These are phyloP conservation scores for Mus spretus DNA, from an alignment of 2,797 vertebrate species.

Conservation along the genomic window DNA sequence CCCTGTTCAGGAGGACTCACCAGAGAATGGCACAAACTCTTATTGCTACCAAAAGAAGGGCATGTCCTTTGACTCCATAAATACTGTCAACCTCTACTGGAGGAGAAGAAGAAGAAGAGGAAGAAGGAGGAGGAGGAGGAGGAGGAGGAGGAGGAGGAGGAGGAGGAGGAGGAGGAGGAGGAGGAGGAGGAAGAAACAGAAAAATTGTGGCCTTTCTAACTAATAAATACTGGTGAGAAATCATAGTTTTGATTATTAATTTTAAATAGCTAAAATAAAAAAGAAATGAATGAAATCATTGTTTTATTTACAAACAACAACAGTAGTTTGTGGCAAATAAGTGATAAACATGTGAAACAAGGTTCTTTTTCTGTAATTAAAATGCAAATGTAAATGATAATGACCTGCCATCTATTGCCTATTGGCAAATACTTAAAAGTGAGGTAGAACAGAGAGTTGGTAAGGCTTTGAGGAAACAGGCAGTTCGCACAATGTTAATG, in stretches of 20 bases:
- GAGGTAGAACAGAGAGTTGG: neutral
- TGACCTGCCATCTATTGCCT: constrained; percentile 25
- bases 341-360: constrained; percentile 17
- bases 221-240: neutral
- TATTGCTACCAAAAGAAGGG: neutral
- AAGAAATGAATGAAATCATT: neutral
- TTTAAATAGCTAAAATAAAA: constrained; percentile 5
- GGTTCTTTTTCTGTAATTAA: constrained; percentile 28
- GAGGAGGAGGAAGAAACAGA: neutral
- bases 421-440: constrained; percentile 49
- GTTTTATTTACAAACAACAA: constrained; percentile 20
- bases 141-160: too few species aligned
- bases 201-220: neutral
- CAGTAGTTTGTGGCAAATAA: neutral
- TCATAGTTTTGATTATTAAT: constrained; percentile 11
- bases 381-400: constrained; percentile 56
- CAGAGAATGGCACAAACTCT: neutral
- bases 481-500: constrained; percentile 51
- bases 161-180: too few species aligned
- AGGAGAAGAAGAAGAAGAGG: too few species aligned
- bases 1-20: neutral
- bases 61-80: neutral
- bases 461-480: constrained; percentile 56
- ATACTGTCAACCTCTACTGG: neutral
- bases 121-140: too few species aligned